phyloP scores from a whole-genome alignment of 2,797 vertebrate species.

The Ceryle rudis region DNA sequence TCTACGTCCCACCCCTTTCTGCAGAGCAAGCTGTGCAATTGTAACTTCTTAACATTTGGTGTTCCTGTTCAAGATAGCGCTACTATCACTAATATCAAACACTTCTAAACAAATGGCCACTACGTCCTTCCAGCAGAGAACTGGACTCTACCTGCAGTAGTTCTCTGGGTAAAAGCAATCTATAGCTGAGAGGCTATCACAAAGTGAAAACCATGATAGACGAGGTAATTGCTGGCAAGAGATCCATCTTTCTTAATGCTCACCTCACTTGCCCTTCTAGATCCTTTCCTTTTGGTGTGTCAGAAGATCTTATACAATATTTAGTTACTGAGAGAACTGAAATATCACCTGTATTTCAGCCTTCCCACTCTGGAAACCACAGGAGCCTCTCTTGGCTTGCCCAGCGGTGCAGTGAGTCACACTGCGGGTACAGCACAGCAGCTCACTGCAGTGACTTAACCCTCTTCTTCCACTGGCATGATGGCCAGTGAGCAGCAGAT shows the following conservation, averaged over 20 bases:
- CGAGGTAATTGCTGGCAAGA: not conserved
- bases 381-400: not conserved
- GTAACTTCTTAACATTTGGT: not conserved
- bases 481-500: not conserved
- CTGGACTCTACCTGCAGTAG: not conserved
- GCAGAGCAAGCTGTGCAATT: not conserved
- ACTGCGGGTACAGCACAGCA: not conserved
- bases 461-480: not conserved
- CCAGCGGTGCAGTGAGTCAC: not conserved
- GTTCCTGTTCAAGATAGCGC: not conserved
- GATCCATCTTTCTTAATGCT: not conserved
- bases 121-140: not conserved
- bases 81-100: not conserved
- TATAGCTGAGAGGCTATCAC: not conserved
- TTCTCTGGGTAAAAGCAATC: not conserved
- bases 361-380: not conserved
- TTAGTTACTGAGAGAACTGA: not conserved
- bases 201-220: not conserved
- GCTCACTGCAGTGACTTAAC: not conserved
- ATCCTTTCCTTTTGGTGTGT: not conserved
- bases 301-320: not conserved
- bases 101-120: not conserved
- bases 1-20: not conserved
- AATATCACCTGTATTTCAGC: not conserved
- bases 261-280: not conserved